Base-by-base conservation (phyloP, 2,888 invertebrate genomes). In the Heliconius cydno region DNA sequence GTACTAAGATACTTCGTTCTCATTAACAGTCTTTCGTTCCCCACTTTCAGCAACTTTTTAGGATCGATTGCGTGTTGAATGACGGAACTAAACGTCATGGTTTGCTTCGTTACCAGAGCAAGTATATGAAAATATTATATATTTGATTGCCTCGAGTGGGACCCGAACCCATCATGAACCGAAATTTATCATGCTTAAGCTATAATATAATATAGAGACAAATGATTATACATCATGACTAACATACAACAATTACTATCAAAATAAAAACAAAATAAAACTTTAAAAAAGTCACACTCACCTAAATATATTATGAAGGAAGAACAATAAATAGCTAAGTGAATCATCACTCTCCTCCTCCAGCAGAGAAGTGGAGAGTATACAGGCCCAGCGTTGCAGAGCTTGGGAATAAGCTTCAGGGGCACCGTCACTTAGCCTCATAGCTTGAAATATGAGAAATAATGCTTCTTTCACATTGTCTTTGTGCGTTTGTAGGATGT, bases 221-320 rank as follows among this genome's bases (percentile, higher is more conserved):
- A 22, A 52, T 52, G 22, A 52, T 52, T 22, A 52, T 22, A 19
- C 19, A 52, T 52, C 19, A 52, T 52, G 9, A 52, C 25, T 63
- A 63, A 2, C 25, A 63, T 34, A 75, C 4, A 46, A 46, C 34
- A 38, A 12, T 38, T 41, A 68, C 6, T 13, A 38, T 38, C 9
- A 38, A 30, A 38, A 41, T n/a, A 34, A 22, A 38, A 67, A 3
- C 30, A 67, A 22, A n/a, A 19, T 46, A 46, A 15, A 52, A 19
- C 52, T 52, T 52, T 7, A 19, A 52, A 19, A 52, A 34, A 38
- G 34, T 25, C 41, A 65, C 19, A 5, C 65, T 75, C 6, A 92
- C 94, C 90, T 90, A 81, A 92, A 93, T 78, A 94, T 83, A 84
- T 92, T 91, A 77, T 94, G 94, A 70, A 94, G 81, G 19, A 94